Evolutionary conservation across 2,888 invertebrate species (phyloP).

Genomic region (Gastrophysa polygoni): DNA sequence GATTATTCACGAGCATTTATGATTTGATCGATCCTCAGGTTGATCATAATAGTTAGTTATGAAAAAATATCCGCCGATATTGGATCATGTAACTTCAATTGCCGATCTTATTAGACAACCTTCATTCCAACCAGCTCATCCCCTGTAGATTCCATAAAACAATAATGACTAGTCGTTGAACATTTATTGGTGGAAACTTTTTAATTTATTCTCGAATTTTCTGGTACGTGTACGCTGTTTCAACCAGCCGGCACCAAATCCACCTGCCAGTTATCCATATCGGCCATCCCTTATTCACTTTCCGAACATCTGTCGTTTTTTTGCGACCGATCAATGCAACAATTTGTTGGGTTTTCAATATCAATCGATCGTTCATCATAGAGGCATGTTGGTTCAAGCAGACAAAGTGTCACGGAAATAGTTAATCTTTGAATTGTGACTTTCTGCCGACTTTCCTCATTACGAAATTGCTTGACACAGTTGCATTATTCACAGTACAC

Average conservation of each 20-base stretch:
- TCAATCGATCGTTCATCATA: background rate
- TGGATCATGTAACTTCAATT: too few relatives aligned
- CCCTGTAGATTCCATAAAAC: background rate
- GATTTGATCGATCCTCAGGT: too few relatives aligned
- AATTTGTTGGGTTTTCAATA: background rate
- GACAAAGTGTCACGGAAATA: too few relatives aligned
- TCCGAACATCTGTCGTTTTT: slow-evolving; percentile 17
- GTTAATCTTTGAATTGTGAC: too few relatives aligned
- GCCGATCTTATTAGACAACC: background rate
- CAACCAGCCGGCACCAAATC: slow-evolving; percentile 31
- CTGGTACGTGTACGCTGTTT: slow-evolving; percentile 31
- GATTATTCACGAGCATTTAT: too few relatives aligned
- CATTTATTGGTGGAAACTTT: slow-evolving; percentile 15
- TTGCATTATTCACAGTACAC: too few relatives aligned
- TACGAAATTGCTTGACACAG: too few relatives aligned
- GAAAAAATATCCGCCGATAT: too few relatives aligned
- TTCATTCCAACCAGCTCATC: background rate
- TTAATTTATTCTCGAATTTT: slow-evolving; percentile 27
- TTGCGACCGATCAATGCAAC: background rate
- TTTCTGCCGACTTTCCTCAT: too few relatives aligned
- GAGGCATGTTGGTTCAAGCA: too few relatives aligned
- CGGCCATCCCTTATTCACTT: slow-evolving; percentile 29
- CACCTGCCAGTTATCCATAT: slow-evolving; percentile 33
- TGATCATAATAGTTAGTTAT: too few relatives aligned
- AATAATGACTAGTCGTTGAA: slow-evolving; percentile 1